A percentile compares a stretch with the other conserved stretches of the same genome.
Conservation (phyloP, 1,140 invertebrate species). For the Sinonovacula constricta region DNA sequence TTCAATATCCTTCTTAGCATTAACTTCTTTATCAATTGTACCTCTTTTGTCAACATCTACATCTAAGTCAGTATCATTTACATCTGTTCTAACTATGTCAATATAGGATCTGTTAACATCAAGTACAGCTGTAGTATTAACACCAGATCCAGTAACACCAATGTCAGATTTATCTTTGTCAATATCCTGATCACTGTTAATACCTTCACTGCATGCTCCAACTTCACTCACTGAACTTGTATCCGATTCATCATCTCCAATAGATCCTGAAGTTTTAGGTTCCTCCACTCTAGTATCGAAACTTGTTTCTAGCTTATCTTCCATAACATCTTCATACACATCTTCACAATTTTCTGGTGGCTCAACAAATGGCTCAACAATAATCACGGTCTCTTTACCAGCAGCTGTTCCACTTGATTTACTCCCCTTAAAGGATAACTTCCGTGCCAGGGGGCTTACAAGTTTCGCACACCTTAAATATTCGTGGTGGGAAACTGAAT, state of each 20-base stretch:
- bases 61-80: background rate
- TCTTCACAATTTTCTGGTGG: conserved; percentile 9
- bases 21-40: background rate
- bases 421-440: conserved; percentile 14
- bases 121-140: background rate
- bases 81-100: background rate
- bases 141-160: background rate
- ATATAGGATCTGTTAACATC: background rate
- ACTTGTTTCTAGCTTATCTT: conserved; percentile 20
- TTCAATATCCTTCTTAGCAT: no score
- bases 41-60: background rate
- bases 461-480: conserved; percentile 46
- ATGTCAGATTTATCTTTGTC: background rate
- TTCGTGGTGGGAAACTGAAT: conserved; percentile 41
- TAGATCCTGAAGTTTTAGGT: background rate
- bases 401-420: background rate
- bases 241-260: conserved; percentile 33
- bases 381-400: conserved; percentile 18
- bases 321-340: conserved; percentile 34
- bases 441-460: conserved; percentile 29
- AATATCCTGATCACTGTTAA: background rate
- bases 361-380: conserved; percentile 11
- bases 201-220: background rate
- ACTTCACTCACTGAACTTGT: no score
- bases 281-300: background rate